Evolutionary conservation across 2,888 invertebrate species (phyloP), one percentile per base, ranked within the genome.

Genomic region (Ypsolopha sequella): DNA sequence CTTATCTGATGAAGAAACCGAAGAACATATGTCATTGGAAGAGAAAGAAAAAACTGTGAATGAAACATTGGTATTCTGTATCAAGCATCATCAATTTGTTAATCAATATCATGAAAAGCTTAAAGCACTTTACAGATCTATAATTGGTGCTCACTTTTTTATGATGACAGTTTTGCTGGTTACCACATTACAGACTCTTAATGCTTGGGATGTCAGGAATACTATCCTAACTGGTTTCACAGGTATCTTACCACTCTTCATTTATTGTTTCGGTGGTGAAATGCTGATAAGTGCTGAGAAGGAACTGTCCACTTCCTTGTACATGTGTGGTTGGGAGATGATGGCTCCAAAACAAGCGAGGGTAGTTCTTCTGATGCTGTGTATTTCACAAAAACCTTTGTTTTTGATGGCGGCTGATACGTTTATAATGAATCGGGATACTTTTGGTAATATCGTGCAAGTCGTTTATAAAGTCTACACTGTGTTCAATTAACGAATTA

Each of bases 211-310:
- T 48, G 49, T 71, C 1, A 62, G 68, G 35, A 76, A 75, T 53
- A 73, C 76, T 0, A 61, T 74, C 38, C 49, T 77, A 44, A 69
- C 76, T 0, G 73, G 68, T 2, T 59, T 62, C 0, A 73, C 76
- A 0, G 76, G 70, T 7, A 64, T 70, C 8, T 61, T 72, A 60
- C 77, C 77, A 0, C 54, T 77, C 54, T 65, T 75, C 47, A 61
- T 77, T 36, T 77, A 77, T 54, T 77, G 77, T 56, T 77, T 76
- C 41, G 77, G 77, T 0, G 77, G 77, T 0, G 76, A 76, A 53
- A 52, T 75, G 54, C 56, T 77, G 36, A 66, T 73, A 54, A 61
- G 64, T 1, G 76, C 76, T 9, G 65, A 67, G 2, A 33, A 51
- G 8, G 62, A 68, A 33, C 68, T 75, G 73, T 63, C 69, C 0